Evolutionary conservation across 2,888 invertebrate species (phyloP).

Genomic region (Caenorhabditis panamensis): DNA sequence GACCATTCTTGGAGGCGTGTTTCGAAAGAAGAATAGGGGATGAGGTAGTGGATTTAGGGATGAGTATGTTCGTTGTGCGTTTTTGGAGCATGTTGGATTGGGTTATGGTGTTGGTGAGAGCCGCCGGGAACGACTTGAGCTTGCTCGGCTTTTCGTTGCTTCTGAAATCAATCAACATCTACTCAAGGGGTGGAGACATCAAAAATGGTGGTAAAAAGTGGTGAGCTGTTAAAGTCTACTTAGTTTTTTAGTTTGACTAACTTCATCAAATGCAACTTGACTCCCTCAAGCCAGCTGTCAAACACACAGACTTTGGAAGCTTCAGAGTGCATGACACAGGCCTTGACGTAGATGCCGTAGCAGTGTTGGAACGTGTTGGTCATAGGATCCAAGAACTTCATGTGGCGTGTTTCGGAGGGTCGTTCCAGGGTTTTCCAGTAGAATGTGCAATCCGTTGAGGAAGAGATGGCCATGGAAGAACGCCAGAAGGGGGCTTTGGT

Average conservation of each 20-base stretch:
- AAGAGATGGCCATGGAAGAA: constrained; percentile 23
- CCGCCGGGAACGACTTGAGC: too few relatives aligned
- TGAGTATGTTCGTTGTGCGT: not conserved
- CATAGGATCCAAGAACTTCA: not conserved
- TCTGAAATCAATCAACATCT: too few relatives aligned
- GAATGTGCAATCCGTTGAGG: constrained; percentile 46
- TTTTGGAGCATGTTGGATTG: too few relatives aligned
- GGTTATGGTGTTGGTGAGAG: too few relatives aligned
- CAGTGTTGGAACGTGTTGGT: not conserved
- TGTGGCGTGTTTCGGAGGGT: not conserved
- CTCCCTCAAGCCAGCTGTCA: too few relatives aligned
- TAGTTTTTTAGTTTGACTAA: too few relatives aligned
- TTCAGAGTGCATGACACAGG: not conserved
- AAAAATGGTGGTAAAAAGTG: too few relatives aligned
- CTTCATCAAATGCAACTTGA: too few relatives aligned
- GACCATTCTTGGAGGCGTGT: constrained; percentile 23
- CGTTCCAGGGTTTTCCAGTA: constrained; percentile 18
- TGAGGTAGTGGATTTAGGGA: constrained; percentile 41
- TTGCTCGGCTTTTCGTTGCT: not conserved
- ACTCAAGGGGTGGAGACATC: too few relatives aligned
- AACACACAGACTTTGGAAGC: not conserved
- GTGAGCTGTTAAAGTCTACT: too few relatives aligned
- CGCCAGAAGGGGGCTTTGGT: constrained; percentile 48
- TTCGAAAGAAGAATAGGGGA: constrained; percentile 37
- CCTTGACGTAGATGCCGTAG: not conserved